Conservation (phyloP, 1,140 invertebrate genomes). For the Drosophila hydei region DNA sequence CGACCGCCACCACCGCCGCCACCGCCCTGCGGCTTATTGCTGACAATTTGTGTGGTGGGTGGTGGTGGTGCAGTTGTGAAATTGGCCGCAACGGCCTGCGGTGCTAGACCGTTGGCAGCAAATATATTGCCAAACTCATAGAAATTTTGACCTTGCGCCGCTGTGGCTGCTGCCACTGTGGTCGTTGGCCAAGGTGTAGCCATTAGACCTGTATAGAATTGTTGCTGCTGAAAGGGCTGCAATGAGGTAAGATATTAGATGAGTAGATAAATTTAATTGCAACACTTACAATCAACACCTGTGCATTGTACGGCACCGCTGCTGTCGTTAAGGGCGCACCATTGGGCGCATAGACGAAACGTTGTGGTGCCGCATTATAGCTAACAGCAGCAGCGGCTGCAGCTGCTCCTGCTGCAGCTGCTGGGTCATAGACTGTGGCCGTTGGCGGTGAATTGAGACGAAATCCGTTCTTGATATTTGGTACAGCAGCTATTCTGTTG, state of each 20-base stretch:
- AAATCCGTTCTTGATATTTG: slow-evolving; percentile 88
- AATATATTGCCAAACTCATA: slow-evolving; percentile 90
- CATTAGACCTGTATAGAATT: slow-evolving; percentile 75
- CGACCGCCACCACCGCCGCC: slow-evolving; percentile 50
- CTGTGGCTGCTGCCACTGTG: slow-evolving; percentile 85
- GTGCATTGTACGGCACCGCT: slow-evolving; percentile 86
- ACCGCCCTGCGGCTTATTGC: slow-evolving; percentile 72
- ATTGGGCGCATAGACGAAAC: slow-evolving; percentile 87
- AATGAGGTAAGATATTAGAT: slow-evolving; percentile 1
- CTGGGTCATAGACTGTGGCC: slow-evolving; percentile 86
- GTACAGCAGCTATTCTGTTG: slow-evolving; percentile 88
- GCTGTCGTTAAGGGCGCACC: slow-evolving; percentile 85
- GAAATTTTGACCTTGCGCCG: slow-evolving; percentile 85
- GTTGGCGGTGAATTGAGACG: slow-evolving; percentile 86
- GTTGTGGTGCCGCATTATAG: slow-evolving; percentile 86
- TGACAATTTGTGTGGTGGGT: slow-evolving; percentile 71
- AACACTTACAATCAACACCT: slow-evolving; percentile 88
- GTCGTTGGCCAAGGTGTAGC: slow-evolving; percentile 69
- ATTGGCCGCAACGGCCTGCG: slow-evolving; percentile 86
- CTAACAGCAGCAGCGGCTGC: slow-evolving; percentile 54
- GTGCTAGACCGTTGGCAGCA: slow-evolving; percentile 90
- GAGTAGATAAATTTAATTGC: not conserved
- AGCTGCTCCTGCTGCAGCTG: slow-evolving; percentile 61
- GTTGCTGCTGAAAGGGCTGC: slow-evolving; percentile 84
- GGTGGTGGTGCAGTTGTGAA: slow-evolving; percentile 79